These are phyloP conservation scores for Rambutsinella grinnellia DNA, from an alignment of 2,888 invertebrate genomes.

Conservation along the genomic window DNA sequence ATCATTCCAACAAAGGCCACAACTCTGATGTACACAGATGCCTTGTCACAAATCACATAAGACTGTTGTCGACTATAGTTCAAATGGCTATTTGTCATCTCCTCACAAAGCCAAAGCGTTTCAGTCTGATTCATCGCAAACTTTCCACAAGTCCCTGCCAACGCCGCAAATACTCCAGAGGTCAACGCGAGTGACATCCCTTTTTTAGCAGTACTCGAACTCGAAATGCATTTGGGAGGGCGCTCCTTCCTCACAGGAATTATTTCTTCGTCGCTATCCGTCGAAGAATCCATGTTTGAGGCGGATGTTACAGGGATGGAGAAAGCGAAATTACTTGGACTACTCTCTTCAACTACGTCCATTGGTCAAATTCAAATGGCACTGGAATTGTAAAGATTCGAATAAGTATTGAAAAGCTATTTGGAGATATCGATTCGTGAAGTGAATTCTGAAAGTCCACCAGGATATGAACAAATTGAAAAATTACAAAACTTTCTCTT, in stretches of 20 bases:
- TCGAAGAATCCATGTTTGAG: slow-evolving; percentile 37
- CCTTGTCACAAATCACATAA: slow-evolving; percentile 56
- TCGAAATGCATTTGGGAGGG: background rate
- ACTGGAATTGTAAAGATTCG: too few relatives aligned
- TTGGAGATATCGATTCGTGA: too few relatives aligned
- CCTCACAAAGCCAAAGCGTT: slow-evolving; percentile 67
- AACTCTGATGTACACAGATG: slow-evolving; percentile 67
- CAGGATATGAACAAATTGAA: too few relatives aligned
- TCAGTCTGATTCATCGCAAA: slow-evolving; percentile 69
- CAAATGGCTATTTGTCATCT: slow-evolving; percentile 45
- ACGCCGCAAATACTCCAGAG: slow-evolving; percentile 69
- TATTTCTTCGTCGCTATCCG: slow-evolving; percentile 28
- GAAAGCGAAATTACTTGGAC: too few relatives aligned
- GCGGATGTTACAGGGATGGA: too few relatives aligned
- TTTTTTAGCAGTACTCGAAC: slow-evolving; percentile 53
- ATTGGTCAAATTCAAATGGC: too few relatives aligned
- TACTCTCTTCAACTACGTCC: too few relatives aligned
- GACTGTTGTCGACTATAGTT: slow-evolving; percentile 52
- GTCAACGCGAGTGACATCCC: slow-evolving; percentile 68
- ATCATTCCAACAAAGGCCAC: slow-evolving; percentile 69
- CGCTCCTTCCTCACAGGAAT: slow-evolving; percentile 12
- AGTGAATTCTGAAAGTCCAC: too few relatives aligned
- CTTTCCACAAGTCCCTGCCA: slow-evolving; percentile 70
- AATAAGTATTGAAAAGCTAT: too few relatives aligned
- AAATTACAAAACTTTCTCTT: too few relatives aligned